These are phyloP conservation scores for Bathynomus jamesi DNA, from an alignment of 1,140 invertebrate genomes.

Conservation along the genomic window DNA sequence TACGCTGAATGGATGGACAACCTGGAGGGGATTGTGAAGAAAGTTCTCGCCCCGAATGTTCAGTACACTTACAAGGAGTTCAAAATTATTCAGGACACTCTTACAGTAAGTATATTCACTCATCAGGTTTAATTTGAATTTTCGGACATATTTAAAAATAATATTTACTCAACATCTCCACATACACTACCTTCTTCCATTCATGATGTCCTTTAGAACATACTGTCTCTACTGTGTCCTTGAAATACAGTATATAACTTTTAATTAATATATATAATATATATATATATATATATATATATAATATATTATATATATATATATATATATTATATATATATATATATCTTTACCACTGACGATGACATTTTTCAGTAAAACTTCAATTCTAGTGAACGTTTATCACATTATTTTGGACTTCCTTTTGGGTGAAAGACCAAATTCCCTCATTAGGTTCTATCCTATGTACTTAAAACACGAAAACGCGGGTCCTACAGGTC, in stretches of 20 bases:
- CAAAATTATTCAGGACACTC: slow-evolving; percentile 27
- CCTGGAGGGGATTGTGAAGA: slow-evolving; percentile 31
- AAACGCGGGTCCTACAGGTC: not conserved
- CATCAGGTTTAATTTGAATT: not conserved
- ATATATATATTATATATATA: not conserved
- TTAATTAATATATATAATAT: not conserved
- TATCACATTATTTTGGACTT: not conserved
- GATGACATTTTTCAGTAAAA: too few species aligned
- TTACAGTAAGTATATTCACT: slow-evolving; percentile 13
- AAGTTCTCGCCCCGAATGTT: slow-evolving; percentile 34
- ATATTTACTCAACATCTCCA: not conserved
- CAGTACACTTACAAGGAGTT: slow-evolving; percentile 35
- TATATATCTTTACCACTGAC: too few species aligned
- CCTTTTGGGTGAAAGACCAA: not conserved
- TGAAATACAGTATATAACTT: not conserved
- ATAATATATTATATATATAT: not conserved
- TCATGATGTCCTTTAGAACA: not conserved
- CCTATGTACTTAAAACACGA: not conserved
- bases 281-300: not conserved
- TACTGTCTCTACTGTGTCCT: not conserved
- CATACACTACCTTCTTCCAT: not conserved
- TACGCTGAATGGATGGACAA: slow-evolving; percentile 39
- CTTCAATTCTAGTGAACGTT: not conserved
- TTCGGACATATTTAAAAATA: not conserved
- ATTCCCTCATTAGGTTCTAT: not conserved